Conservation (phyloP, 2,113 vertebrate genomes). For the Charadrius vociferus region DNA sequence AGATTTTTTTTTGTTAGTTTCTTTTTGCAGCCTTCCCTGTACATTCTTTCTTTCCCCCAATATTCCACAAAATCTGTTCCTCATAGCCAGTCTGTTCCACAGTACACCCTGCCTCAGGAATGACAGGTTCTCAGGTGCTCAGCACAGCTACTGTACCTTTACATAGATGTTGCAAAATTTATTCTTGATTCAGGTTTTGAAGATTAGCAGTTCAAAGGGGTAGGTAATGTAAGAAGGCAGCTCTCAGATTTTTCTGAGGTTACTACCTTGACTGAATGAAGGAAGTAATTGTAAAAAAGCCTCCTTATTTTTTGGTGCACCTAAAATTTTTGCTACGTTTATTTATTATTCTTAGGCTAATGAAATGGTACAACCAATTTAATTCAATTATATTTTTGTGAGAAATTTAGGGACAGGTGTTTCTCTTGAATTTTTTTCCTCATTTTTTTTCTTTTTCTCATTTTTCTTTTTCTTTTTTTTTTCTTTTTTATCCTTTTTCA, state of each 20-base stretch:
- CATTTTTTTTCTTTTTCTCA: neutral
- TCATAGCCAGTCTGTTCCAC: neutral
- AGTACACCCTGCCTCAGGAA: neutral
- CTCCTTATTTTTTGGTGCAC: neutral
- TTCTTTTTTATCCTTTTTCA: too few relatives aligned
- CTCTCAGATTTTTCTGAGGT: neutral
- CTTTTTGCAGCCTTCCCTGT: neutral
- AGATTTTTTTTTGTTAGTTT: neutral
- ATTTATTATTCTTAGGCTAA: neutral
- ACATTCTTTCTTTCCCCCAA: fast-evolving
- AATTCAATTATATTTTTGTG: neutral
- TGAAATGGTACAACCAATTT: neutral
- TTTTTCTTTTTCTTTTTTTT: too few relatives aligned
- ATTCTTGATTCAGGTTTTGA: neutral
- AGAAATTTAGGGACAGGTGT: neutral
- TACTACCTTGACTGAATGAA: neutral
- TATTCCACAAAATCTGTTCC: neutral
- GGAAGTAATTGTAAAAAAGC: neutral
- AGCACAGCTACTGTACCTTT: neutral
- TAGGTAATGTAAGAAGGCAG: neutral
- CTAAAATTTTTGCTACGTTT: neutral
- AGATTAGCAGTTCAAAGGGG: neutral
- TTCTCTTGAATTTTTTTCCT: too few relatives aligned
- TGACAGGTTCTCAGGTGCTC: neutral
- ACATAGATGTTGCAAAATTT: neutral